A percentile compares a stretch with the other conserved stretches of the same genome.
phyloP scores from a whole-genome alignment of 2,888 invertebrate species.

The Coenonympha arcania region DNA sequence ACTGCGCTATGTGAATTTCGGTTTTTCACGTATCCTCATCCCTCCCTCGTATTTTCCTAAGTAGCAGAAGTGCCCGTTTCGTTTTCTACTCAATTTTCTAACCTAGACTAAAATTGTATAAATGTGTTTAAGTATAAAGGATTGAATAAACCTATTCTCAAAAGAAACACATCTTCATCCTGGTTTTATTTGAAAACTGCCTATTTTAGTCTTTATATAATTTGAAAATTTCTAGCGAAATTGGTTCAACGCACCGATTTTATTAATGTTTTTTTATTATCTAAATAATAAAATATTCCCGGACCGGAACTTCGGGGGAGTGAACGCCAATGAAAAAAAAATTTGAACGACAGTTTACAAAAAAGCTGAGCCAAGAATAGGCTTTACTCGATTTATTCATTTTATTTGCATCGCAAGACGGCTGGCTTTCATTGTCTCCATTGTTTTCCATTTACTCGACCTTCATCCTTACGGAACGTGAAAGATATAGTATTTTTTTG shows the following conservation, averaged over 20 bases:
- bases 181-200: background rate
- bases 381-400: slow-evolving; percentile 54
- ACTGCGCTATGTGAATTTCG: no score
- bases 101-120: no score
- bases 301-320: slow-evolving; percentile 46
- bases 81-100: no score
- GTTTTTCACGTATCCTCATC: no score
- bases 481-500: slow-evolving; percentile 21
- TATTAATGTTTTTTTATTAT: slow-evolving; percentile 41
- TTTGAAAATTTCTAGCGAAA: background rate
- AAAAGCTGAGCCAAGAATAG: slow-evolving; percentile 48
- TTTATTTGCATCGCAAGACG: slow-evolving; percentile 33
- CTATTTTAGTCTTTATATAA: background rate
- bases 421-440: slow-evolving; percentile 32
- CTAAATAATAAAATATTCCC: slow-evolving; percentile 44
- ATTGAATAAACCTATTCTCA: no score
- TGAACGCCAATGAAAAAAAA: slow-evolving; percentile 46
- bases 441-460: slow-evolving; percentile 31
- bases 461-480: slow-evolving; percentile 29
- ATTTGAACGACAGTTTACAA: slow-evolving; percentile 49
- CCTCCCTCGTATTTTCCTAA: no score
- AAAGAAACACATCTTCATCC: no score
- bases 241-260: slow-evolving; percentile 38
- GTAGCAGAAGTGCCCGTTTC: no score
- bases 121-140: no score